phyloP scores from a whole-genome alignment of 2,888 invertebrate genomes.

The Thereva nobilitata region DNA sequence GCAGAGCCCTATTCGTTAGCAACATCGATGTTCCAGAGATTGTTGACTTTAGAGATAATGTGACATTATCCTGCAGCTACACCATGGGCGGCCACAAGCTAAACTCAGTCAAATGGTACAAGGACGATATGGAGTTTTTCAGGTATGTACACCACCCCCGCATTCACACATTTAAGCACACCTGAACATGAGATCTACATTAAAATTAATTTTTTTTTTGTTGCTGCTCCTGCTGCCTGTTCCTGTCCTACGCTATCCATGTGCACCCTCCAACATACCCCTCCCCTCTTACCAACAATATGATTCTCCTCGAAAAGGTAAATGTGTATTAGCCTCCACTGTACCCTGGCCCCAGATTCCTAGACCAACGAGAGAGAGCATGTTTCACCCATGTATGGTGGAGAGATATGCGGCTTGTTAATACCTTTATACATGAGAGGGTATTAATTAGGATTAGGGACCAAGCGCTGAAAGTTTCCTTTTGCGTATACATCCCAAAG shows the following conservation, averaged over 20 bases:
- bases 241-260: no score
- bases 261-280: no score
- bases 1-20: constrained; percentile 51
- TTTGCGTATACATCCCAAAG: not conserved
- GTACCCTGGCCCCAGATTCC: not conserved
- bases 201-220: constrained; percentile 54
- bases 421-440: constrained; percentile 36
- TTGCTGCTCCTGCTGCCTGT: not conserved
- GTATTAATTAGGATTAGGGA: constrained; percentile 40
- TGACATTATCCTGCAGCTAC: constrained; percentile 59
- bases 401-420: constrained; percentile 16
- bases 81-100: constrained; percentile 60
- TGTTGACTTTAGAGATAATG: constrained; percentile 60
- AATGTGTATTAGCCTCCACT: no score
- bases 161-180: constrained; percentile 20
- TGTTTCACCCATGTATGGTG: not conserved
- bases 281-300: no score
- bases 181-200: constrained; percentile 55
- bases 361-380: constrained; percentile 5
- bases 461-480: not conserved
- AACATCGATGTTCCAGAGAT: constrained; percentile 59
- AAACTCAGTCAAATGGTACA: constrained; percentile 63
- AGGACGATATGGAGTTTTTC: constrained; percentile 60
- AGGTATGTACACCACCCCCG: constrained; percentile 51
- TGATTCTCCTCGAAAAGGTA: no score